Conservation (phyloP, 1,140 invertebrate species). For the Temnothorax nylanderi region DNA sequence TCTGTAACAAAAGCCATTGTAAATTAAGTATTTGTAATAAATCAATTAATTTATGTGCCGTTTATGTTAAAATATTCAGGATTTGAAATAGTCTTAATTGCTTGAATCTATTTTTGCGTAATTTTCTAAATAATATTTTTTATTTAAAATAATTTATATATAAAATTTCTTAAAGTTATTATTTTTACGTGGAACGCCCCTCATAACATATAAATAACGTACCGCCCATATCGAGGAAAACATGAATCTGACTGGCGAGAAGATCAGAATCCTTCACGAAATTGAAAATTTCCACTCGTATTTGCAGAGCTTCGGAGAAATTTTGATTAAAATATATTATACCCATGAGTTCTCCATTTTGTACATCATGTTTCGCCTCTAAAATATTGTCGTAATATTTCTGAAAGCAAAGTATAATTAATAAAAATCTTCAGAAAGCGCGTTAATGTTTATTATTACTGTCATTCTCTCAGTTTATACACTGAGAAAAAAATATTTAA, state of each 20-base stretch:
- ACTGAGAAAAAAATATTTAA: too few relatives aligned
- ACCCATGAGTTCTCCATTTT: slow-evolving; percentile 88
- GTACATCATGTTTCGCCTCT: slow-evolving; percentile 88
- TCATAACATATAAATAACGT: background rate
- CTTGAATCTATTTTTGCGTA: background rate
- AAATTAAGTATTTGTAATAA: background rate
- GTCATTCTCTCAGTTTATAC: background rate
- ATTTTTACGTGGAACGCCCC: too few relatives aligned
- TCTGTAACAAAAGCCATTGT: slow-evolving; percentile 83
- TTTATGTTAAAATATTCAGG: background rate
- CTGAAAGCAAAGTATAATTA: slow-evolving; percentile 77
- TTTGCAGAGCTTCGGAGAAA: slow-evolving; percentile 89
- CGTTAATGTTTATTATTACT: background rate
- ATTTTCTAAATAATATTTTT: background rate
- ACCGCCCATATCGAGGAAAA: slow-evolving; percentile 92
- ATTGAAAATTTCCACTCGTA: slow-evolving; percentile 84
- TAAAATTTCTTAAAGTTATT: too few relatives aligned
- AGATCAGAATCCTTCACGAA: slow-evolving; percentile 84
- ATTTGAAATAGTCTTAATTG: background rate
- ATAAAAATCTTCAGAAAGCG: background rate
- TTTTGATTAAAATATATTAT: slow-evolving; percentile 91
- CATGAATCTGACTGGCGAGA: slow-evolving; percentile 87
- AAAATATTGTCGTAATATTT: slow-evolving; percentile 83
- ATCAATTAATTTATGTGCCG: background rate
- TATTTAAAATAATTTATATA: too few relatives aligned